A percentile compares a stretch with the other conserved stretches of the same genome.
These are phyloP conservation scores for Drosophila mojavensis DNA, from an alignment of 1,140 invertebrate genomes.

Conservation along the genomic window DNA sequence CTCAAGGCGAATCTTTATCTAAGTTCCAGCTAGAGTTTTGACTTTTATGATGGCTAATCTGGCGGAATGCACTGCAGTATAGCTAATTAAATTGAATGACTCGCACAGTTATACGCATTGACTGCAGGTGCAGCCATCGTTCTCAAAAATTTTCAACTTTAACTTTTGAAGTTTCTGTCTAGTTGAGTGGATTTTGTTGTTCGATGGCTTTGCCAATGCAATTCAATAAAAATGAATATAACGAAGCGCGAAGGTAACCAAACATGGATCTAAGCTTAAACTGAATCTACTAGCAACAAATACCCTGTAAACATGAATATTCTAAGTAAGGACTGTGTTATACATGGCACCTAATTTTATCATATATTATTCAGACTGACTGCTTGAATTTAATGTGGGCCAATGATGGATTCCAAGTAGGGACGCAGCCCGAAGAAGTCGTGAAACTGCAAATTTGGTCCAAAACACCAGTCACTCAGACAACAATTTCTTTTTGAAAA, in stretches of 20 bases:
- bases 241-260: conserved; percentile 51
- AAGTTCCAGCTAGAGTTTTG: conserved; percentile 34
- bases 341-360: too few relatives aligned
- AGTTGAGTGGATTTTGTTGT: conserved; percentile 69
- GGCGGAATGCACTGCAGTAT: conserved; percentile 46
- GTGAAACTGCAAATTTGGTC: too few relatives aligned
- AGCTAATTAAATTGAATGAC: conserved; percentile 74
- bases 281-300: background rate
- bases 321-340: background rate
- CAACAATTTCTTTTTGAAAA: too few relatives aligned
- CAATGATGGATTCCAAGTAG: too few relatives aligned
- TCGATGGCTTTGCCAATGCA: conserved; percentile 58
- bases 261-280: conserved; percentile 32
- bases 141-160: conserved; percentile 15
- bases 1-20: conserved; percentile 66
- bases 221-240: conserved; percentile 56
- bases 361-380: too few relatives aligned
- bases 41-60: conserved; percentile 61
- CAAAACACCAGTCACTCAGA: too few relatives aligned
- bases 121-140: conserved; percentile 32
- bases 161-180: conserved; percentile 37
- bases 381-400: too few relatives aligned
- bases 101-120: conserved; percentile 19
- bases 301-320: background rate
- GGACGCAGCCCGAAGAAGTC: too few relatives aligned